Percentiles rank a stretch among this genome's conserved stretches.
These are phyloP conservation scores for Heteropelma amictum DNA, from an alignment of 2,888 invertebrate genomes.

Conservation along the genomic window DNA sequence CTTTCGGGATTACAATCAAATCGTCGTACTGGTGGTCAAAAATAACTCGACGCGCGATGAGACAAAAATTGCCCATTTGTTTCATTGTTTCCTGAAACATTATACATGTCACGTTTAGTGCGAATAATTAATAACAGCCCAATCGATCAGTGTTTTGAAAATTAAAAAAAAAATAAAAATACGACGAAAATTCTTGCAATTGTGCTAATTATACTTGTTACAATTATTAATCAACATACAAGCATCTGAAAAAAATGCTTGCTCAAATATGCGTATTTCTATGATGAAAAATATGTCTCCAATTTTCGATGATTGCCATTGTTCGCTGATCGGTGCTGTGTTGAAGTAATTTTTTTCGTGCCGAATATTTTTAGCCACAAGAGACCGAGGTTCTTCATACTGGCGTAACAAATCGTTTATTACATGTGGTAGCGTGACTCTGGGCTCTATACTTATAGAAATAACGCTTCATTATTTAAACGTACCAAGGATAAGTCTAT, in stretches of 20 bases:
- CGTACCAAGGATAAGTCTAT: conserved; percentile 40
- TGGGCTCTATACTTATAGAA: conserved; percentile 20
- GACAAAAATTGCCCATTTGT: not conserved
- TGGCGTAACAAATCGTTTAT: conserved; percentile 2
- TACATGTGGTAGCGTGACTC: conserved; percentile 42
- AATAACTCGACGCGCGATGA: conserved; percentile 55
- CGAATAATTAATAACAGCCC: not conserved
- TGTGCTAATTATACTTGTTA: too few relatives aligned
- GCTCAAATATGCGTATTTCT: not conserved
- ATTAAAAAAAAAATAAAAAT: too few relatives aligned
- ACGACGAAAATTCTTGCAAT: too few relatives aligned
- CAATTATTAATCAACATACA: too few relatives aligned
- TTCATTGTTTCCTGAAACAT: not conserved
- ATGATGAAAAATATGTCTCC: not conserved
- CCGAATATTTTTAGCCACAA: not conserved
- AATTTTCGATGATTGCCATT: conserved; percentile 1
- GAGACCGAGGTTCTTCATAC: not conserved
- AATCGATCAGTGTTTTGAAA: too few relatives aligned
- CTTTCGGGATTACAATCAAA: conserved; percentile 56
- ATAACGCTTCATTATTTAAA: conserved; percentile 24
- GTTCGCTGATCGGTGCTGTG: not conserved
- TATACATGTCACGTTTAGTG: not conserved
- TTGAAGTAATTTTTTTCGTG: not conserved
- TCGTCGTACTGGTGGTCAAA: conserved; percentile 57
- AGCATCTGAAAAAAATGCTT: too few relatives aligned